Base-by-base conservation (phyloP, 1,140 invertebrate species). In the Megalopta genalis region DNA sequence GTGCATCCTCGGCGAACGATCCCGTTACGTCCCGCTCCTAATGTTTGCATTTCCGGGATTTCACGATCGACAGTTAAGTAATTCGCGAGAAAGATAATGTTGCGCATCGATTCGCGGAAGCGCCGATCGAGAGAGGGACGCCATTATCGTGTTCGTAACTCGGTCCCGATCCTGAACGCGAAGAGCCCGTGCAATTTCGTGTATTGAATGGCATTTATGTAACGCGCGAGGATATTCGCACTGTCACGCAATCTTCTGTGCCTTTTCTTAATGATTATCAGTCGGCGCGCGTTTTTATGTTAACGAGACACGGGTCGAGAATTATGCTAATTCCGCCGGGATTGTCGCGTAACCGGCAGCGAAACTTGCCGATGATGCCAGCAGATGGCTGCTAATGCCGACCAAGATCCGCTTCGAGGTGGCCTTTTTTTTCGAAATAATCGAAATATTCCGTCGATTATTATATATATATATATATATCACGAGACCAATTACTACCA, bases 291-390 rank as follows among this genome's bases (percentile, higher is more conserved):
- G 39, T 71, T 71, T 71, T 70, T 39, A 70, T 71, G 59, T 12
- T 71, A 77, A 71, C 59, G 18, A 71, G 57, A 21, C 8, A 32
- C 39, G 59, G 23, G 42, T 49, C 54, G 54, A 39, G 6, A 23
- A 46, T 63, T 76, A 82, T 70, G 81, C 37, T 78, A 84, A 83
- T 83, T 83, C 9, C 10, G 23, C 25, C 12, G 8, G 7, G 27
- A 4, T 54, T 18, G n/a, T 65, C n/a, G 4, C 21, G 75, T 23
- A 57, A 60, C 27, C 7, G 6, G 6, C 1, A 32, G 2, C 60
- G 27, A 63, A 0, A 16, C 6, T 63, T 37, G 16, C 32, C 8
- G 16, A 21, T 8, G 1, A 5, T 16, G 16, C 32, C 60, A 18
- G 27, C 27, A 63, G 60, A 7, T 62, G 60, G 60, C 60, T 32